Evolutionary conservation across 2,797 vertebrate species (phyloP), one percentile per base, ranked within the genome.

Genomic region (Labeo calbasu): DNA sequence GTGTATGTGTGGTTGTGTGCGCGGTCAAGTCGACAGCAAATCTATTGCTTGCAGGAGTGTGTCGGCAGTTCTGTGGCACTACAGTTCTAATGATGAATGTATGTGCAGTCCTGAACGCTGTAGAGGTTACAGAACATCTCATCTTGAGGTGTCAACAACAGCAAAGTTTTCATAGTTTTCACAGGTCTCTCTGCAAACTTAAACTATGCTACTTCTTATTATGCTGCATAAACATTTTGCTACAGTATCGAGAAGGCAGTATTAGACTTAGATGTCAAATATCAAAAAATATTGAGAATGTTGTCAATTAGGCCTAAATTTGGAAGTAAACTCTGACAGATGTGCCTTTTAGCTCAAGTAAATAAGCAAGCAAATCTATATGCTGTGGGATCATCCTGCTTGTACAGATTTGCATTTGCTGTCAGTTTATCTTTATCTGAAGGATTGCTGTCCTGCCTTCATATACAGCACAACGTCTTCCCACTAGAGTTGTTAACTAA

Each of bases 21-120:
- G 17, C 10, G 14, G 40, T 78, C 17, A 79, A 55, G 55, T 61
- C 4, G 70, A 86, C 69, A 83, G 69, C 63, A 79, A 83, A 86
- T 72, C 75, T 65, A 83, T 73, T 48, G 85, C 68, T 73, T 23
- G 63, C 50, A 66, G 40, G 59, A 79, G 79, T 86, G 65, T 78
- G 75, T 83, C 32, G 61, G 73, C 63, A 53, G 32, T 32, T 66
- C 71, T 63, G 25, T 66, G 28, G 25, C 71, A 28, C 53, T 50
- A 48, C 55, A 72, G 40, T 48, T 77, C 12, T 77, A 77, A 77
- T 81, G 79, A 81, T 81, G 79, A 81, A 71, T 83, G 72, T 46
- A 46, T 77, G 71, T 76, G 50, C 46, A 55, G 14, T 40, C 32
- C 25, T 53, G 53, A 82, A 77, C 21, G 50, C 57, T 51, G 80